These are phyloP conservation scores for Callocephalon fimbriatum DNA, from an alignment of 2,113 vertebrate genomes.

Conservation along the genomic window DNA sequence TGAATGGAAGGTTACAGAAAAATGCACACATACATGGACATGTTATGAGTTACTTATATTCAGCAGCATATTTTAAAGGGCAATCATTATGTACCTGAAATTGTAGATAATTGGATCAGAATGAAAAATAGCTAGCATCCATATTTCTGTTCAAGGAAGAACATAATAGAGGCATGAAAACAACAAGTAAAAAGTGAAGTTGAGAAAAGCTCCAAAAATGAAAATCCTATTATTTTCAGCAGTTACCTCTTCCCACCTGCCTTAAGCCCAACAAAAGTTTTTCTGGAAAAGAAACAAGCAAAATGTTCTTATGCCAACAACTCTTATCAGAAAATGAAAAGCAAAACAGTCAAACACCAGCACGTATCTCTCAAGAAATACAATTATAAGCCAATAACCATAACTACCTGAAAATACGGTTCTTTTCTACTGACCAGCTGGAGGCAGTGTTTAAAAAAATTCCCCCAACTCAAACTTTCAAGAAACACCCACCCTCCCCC, in stretches of 20 bases:
- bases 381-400: neutral
- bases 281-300: neutral
- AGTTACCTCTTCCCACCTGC: neutral
- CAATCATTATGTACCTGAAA: neutral
- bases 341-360: neutral
- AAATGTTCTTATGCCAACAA: neutral
- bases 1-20: constrained; percentile 81
- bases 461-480: neutral
- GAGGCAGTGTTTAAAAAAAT: neutral
- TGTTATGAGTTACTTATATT: neutral
- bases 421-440: neutral
- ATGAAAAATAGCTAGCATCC: neutral
- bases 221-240: neutral
- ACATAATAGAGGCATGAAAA: neutral
- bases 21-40: neutral
- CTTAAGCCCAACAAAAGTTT: neutral
- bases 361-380: neutral
- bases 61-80: neutral
- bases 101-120: neutral
- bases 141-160: neutral
- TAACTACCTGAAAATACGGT: neutral
- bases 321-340: neutral
- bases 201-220: neutral
- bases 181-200: neutral
- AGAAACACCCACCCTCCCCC: neutral